Evolutionary conservation across 2,888 invertebrate genomes (phyloP), one percentile per base, ranked within the genome.

Genomic region (Ectobius pallidus): DNA sequence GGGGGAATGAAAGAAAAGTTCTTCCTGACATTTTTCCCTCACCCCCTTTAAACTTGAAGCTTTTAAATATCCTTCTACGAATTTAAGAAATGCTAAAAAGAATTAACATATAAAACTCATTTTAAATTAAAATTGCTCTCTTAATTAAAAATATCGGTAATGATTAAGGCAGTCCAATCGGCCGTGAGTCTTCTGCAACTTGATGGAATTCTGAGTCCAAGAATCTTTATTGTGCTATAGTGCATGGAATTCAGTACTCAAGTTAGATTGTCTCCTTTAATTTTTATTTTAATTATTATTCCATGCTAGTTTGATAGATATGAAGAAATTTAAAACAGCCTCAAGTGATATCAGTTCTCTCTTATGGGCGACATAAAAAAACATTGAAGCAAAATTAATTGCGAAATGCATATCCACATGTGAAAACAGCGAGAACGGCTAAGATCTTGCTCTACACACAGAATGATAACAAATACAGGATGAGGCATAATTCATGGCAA

Each of bases 101-200:
- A 73, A 73, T 73, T 73, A 73, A 73, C 73, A 73, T 63, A 62
- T 69, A 65, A 73, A 73, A 73, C 69, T 73, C 73, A 73, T 73
- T 73, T 63, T 69, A 58, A 73, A 69, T 73, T 73, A 68, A 69
- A 73, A 69, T 73, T 69, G 39, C 68, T 69, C 52, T 69, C 63
- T 73, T 73, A 69, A 73, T 69, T 73, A 69, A 73, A 69, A 73
- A 72, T 73, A 69, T 73, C 71, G 55, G 20, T 52, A 69, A 69
- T 69, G 39, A 58, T 55, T 39, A 69, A 69, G 69, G 34, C 14
- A 42, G 22, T 22, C 16, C 63, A 42, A 42, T 63, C 42, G 63
- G 42, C 6, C 20, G 34, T 20, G n/a, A 22, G 3, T 62, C 20
- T 11, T 2, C 42, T 39, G 16, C 20, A 11, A 42, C 39, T 20